Conservation (phyloP, 2,113 vertebrate genomes). For the Corythornis cristatus region DNA sequence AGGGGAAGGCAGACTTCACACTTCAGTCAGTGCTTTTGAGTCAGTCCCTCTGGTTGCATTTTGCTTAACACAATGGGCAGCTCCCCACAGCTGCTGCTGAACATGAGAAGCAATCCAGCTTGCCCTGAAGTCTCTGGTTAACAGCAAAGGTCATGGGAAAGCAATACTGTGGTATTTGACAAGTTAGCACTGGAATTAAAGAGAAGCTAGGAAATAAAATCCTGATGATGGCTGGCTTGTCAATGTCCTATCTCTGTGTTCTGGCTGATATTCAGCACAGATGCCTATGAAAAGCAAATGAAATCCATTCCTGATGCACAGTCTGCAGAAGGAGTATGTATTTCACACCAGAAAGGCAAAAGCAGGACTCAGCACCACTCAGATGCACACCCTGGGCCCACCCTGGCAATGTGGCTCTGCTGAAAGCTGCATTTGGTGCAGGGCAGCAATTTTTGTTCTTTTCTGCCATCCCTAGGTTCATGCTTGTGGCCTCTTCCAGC, state of each 20-base stretch:
- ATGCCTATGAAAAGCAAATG: neutral
- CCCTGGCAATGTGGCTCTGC: neutral
- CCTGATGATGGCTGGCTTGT: neutral
- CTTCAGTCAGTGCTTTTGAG: slow-evolving; percentile 2
- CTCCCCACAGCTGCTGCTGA: slow-evolving; percentile 10
- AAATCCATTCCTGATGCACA: neutral
- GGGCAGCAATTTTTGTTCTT: neutral
- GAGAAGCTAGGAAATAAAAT: neutral
- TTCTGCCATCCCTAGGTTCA: accelerated
- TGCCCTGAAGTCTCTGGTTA: slow-evolving; percentile 13
- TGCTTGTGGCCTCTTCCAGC: neutral
- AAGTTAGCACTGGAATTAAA: slow-evolving; percentile 17
- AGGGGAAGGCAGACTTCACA: slow-evolving; percentile 36
- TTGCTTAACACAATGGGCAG: neutral
- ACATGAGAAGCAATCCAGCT: neutral
- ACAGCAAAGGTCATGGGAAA: slow-evolving; percentile 29
- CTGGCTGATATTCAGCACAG: neutral
- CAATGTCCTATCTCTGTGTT: accelerated
- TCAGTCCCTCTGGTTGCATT: neutral
- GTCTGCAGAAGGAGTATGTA: neutral
- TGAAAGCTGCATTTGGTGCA: accelerated
- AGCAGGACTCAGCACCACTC: neutral
- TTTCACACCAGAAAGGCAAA: neutral
- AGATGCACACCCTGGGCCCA: accelerated
- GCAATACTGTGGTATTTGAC: neutral